Conservation (phyloP, 2,113 vertebrate species). For the Chaetodon auriga region DNA sequence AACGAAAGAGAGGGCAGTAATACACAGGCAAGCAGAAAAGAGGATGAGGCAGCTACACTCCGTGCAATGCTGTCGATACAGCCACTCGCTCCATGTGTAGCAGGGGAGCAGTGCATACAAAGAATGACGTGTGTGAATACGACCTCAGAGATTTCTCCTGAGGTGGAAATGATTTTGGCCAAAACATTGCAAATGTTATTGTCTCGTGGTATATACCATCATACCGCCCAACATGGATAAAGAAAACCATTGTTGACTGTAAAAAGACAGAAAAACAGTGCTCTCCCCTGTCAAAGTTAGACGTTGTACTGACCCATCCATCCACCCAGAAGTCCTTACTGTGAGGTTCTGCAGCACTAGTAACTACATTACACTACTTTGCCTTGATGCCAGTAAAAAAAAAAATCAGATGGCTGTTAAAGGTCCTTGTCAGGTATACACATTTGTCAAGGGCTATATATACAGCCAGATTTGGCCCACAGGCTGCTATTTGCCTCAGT, state of each 20-base stretch:
- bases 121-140: no score
- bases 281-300: neutral
- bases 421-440: slow-evolving; percentile 1
- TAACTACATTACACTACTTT: neutral
- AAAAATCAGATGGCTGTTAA: neutral
- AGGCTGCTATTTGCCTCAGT: neutral
- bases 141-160: no score
- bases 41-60: no score
- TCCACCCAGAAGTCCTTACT: neutral
- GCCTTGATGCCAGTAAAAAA: neutral
- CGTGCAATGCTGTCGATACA: no score
- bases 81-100: no score
- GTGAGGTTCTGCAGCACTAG: neutral
- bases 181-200: no score
- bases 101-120: no score
- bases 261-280: neutral
- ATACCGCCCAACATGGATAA: neutral
- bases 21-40: no score
- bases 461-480: neutral
- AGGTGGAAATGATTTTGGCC: no score
- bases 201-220: no score
- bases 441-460: neutral
- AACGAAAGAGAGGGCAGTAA: no score
- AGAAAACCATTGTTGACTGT: neutral
- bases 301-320: neutral